Evolutionary conservation across 2,888 invertebrate species (phyloP).

Genomic region (Synanthedon formicaeformis): DNA sequence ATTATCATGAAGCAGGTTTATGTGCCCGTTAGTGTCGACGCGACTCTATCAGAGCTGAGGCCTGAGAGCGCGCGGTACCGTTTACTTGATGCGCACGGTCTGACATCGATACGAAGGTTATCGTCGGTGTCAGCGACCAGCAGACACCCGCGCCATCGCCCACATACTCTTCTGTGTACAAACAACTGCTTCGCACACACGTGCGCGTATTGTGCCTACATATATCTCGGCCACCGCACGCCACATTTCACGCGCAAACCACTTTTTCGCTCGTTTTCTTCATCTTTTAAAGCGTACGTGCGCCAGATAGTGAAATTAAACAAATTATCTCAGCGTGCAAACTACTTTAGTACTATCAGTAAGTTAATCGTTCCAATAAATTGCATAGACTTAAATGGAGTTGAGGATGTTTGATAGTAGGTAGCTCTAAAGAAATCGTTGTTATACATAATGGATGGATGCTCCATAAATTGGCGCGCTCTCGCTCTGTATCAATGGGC

Average conservation of each 20-base stretch:
- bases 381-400: no score
- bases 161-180: conserved; percentile 58
- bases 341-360: no score
- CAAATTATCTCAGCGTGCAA: not conserved
- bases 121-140: conserved; percentile 65
- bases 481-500: no score
- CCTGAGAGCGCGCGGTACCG: conserved; percentile 25
- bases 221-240: not conserved
- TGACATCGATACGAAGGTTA: conserved; percentile 65
- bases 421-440: no score
- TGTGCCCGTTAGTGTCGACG: conserved; percentile 8
- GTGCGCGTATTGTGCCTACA: conserved; percentile 3
- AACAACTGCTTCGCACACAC: conserved; percentile 29
- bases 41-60: conserved; percentile 11
- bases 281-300: conserved; percentile 31
- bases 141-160: conserved; percentile 34
- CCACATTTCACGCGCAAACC: not conserved
- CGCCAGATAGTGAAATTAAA: conserved; percentile 38
- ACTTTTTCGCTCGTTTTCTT: conserved; percentile 7
- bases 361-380: no score
- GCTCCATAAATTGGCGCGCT: no score
- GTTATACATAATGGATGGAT: no score
- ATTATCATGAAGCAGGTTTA: conserved; percentile 2
- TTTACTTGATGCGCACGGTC: conserved; percentile 42
- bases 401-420: no score